phyloP scores from a whole-genome alignment of 2,888 invertebrate genomes.

The Drosophila subsilvestris region DNA sequence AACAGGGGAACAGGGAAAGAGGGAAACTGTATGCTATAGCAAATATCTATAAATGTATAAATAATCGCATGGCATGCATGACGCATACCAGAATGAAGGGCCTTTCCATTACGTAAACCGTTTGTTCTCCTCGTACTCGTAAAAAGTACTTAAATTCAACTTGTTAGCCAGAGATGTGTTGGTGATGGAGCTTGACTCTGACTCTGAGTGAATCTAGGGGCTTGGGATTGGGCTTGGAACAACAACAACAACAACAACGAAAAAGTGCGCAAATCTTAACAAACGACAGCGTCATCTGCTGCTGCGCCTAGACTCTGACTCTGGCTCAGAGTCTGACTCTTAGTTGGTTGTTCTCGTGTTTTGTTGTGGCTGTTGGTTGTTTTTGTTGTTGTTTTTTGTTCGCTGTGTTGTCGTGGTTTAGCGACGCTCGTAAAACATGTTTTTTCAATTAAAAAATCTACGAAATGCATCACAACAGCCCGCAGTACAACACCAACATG shows the following conservation, averaged over 20 bases:
- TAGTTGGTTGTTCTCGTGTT: constrained; percentile 7
- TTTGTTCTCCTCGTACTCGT: constrained; percentile 45
- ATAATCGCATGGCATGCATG: constrained; percentile 45
- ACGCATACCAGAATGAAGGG: constrained; percentile 51
- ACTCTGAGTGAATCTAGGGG: constrained; percentile 2
- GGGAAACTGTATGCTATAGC: constrained; percentile 2
- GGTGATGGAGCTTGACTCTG: constrained; percentile 10
- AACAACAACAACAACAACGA: constrained; percentile 26
- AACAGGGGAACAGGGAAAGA: background rate
- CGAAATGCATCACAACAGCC: constrained; percentile 67
- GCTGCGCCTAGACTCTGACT: constrained; percentile 51
- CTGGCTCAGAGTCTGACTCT: background rate
- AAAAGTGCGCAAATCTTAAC: constrained; percentile 67
- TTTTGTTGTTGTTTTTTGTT: constrained; percentile 34
- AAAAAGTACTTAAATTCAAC: constrained; percentile 63
- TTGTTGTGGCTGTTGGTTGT: constrained; percentile 19
- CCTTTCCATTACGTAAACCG: constrained; percentile 44
- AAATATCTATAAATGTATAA: constrained; percentile 33
- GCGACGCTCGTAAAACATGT: constrained; percentile 81
- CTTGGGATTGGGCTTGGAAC: constrained; percentile 2
- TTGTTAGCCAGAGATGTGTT: constrained; percentile 58
- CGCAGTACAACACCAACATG: constrained; percentile 41
- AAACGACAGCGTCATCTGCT: constrained; percentile 78
- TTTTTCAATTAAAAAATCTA: constrained; percentile 81
- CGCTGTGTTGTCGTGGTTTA: constrained; percentile 67